A percentile compares a stretch with the other conserved stretches of the same genome.
phyloP scores from a whole-genome alignment of 1,140 invertebrate species.

The Drosophila ercepeae region DNA sequence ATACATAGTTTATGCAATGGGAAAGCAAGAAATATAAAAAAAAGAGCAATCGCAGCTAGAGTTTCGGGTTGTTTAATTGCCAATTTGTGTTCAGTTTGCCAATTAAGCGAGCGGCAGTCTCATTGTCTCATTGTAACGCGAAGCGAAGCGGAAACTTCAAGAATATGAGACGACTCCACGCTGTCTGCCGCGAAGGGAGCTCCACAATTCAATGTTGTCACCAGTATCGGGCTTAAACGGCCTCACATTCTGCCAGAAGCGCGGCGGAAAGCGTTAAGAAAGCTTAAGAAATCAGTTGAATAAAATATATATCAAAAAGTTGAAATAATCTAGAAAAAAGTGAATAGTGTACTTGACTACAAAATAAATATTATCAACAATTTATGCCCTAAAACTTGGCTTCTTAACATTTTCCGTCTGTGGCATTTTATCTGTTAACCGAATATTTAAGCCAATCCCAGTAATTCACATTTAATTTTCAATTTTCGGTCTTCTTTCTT shows the following conservation, averaged over 20 bases:
- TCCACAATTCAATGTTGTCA: slow-evolving; percentile 24
- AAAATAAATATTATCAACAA: no score
- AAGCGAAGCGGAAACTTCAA: slow-evolving; percentile 67
- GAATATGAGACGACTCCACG: slow-evolving; percentile 49
- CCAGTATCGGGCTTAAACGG: slow-evolving; percentile 8
- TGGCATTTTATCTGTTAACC: neutral
- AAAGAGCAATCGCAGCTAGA: slow-evolving; percentile 50
- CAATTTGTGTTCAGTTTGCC: slow-evolving; percentile 56
- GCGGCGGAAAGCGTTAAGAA: neutral
- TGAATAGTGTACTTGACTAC: neutral
- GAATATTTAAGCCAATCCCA: neutral
- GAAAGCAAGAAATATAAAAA: neutral
- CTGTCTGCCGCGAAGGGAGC: slow-evolving; percentile 45
- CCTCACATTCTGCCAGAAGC: slow-evolving; percentile 3
- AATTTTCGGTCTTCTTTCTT: slow-evolving; percentile 35
- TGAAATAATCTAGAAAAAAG: neutral
- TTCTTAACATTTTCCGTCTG: neutral
- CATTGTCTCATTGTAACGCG: slow-evolving; percentile 54
- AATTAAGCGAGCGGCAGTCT: slow-evolving; percentile 55
- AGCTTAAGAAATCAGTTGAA: neutral
- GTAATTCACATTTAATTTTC: slow-evolving; percentile 52
- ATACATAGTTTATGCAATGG: slow-evolving; percentile 25
- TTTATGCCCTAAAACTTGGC: no score
- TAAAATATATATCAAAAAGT: neutral
- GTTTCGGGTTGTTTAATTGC: slow-evolving; percentile 53